Base-by-base conservation (phyloP, 2,113 vertebrate genomes). In the Bothrops jararaca region DNA sequence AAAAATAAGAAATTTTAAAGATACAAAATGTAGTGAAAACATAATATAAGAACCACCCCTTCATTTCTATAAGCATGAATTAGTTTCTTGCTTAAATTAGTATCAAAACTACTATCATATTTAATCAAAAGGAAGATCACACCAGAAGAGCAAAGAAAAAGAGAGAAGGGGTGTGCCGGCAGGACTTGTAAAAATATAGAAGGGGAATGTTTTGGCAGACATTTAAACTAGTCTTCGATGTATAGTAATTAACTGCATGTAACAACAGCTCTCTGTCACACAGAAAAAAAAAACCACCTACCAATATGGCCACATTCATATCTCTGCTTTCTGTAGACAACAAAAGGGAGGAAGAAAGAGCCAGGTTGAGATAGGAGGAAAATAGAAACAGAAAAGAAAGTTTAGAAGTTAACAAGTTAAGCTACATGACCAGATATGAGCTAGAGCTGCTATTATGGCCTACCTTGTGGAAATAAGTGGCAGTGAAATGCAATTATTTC, bases 101-200 rank as follows among this genome's bases (percentile, higher is more conserved):
- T 74, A 74, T 74, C n/a, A 39, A 80, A 80, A 39, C 34, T 80
- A 80, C 6, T 80, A 7, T 80, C 34, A 80, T 80, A 80, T 39
- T 20, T 80, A 39, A 80, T n/a, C 34, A 8, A 80, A 80, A 80
- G 69, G 69, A 80, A 80, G 34, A 80, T 80, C 34, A 39, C n/a
- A 39, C 20, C 22, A 42, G 42, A 86, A 48, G 8, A 48, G 23
- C 20, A 86, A 22, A 86, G 85, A 86, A 12, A 86, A 3, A 34
- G 69, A 74, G 13, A 20, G 34, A 80, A 9, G 2, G 34, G 34
- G 2, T 15, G 13, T 0, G 1, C 3, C 11, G 34, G 1, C 1
- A 42, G 15, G 34, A 80, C 34, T 39, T 80, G 34, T 80, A 42
- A 39, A 80, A 80, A 42, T 80, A 39, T 80, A 80, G 34, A 80